Conservation (phyloP, 1,140 invertebrate genomes). For the Bursaphelenchus mucronatus region DNA sequence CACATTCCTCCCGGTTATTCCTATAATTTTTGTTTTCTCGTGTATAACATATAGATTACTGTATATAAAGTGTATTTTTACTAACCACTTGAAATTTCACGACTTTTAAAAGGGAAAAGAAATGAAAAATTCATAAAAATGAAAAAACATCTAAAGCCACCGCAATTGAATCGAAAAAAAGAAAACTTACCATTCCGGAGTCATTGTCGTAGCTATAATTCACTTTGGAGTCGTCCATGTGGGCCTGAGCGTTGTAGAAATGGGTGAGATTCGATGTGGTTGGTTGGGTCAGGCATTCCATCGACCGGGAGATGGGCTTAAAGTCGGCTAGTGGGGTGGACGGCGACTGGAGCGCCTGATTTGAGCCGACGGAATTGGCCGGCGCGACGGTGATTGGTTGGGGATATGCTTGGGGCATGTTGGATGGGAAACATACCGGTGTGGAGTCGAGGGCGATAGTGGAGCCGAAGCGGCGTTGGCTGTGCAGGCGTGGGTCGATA, state of each 20-base stretch:
- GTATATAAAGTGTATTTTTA: neutral
- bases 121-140: too few relatives aligned
- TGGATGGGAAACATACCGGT: too few relatives aligned
- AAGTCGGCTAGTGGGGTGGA: neutral
- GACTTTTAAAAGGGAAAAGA: neutral
- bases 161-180: neutral
- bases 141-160: neutral
- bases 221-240: constrained; percentile 14
- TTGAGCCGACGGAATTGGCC: too few relatives aligned
- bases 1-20: neutral
- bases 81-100: neutral
- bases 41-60: neutral
- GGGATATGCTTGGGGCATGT: too few relatives aligned
- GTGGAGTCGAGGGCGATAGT: neutral
- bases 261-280: too few relatives aligned
- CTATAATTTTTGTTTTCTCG: neutral
- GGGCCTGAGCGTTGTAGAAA: neutral
- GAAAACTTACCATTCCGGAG: constrained; percentile 12
- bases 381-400: too few relatives aligned
- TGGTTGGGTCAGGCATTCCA: too few relatives aligned
- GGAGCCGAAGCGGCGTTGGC: neutral
- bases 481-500: neutral
- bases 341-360: neutral
- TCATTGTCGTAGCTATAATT: constrained; percentile 13
- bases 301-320: neutral